Percentiles rank a stretch among this genome's conserved stretches.
Conservation (phyloP, 1,140 invertebrate genomes). For the Cepaea nemoralis region DNA sequence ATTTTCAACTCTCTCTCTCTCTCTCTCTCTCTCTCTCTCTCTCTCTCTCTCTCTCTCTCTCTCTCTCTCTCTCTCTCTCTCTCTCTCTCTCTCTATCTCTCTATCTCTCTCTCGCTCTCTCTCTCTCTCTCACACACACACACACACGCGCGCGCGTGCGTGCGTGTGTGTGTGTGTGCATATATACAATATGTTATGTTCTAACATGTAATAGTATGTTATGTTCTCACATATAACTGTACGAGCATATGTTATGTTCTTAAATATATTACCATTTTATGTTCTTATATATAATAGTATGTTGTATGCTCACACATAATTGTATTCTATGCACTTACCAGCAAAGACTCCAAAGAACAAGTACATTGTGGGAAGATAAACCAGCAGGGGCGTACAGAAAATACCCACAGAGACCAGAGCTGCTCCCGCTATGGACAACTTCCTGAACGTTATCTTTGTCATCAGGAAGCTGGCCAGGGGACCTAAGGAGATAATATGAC, state of each 20-base stretch:
- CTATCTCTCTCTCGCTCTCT: neutral
- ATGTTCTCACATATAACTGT: too few relatives aligned
- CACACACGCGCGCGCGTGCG: neutral
- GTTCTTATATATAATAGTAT: too few relatives aligned
- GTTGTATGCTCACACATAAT: too few relatives aligned
- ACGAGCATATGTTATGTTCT: too few relatives aligned
- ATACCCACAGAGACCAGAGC: neutral
- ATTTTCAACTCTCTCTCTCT: too few relatives aligned
- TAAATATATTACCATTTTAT: too few relatives aligned
- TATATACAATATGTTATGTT: too few relatives aligned
- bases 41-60: conserved; percentile 2
- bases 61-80: neutral
- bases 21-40: neutral
- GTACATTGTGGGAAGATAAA: conserved; percentile 29
- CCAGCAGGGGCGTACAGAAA: neutral
- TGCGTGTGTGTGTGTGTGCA: too few relatives aligned
- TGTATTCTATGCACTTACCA: neutral
- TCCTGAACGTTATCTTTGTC: conserved; percentile 27
- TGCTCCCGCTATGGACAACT: neutral
- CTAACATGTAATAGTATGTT: too few relatives aligned
- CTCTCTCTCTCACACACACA: neutral
- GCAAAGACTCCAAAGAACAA: conserved; percentile 31
- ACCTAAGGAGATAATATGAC: conserved; percentile 4
- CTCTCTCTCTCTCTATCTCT: neutral
- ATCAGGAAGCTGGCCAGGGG: conserved; percentile 29